phyloP scores from a whole-genome alignment of 2,797 vertebrate genomes.

The Coreius guichenoti region DNA sequence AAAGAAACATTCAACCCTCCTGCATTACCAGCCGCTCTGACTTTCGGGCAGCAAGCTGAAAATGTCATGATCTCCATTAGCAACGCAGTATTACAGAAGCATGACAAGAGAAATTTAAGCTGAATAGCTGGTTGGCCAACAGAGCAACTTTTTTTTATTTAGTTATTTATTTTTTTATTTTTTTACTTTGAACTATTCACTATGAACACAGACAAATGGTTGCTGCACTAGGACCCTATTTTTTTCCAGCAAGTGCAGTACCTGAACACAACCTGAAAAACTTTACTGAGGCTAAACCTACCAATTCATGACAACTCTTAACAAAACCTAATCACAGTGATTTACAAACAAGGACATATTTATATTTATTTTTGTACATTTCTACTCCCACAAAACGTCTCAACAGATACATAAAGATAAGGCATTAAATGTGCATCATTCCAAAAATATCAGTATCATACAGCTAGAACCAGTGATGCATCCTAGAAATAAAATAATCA shows the following conservation, averaged over 20 bases:
- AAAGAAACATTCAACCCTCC: conserved; percentile 70
- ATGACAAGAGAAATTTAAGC: conserved; percentile 26
- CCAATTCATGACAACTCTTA: background rate
- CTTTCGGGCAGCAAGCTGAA: conserved; percentile 72
- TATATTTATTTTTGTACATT: background rate
- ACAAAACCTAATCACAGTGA: background rate
- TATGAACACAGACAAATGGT: background rate
- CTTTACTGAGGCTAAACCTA: background rate
- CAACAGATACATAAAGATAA: background rate
- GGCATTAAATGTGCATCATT: background rate
- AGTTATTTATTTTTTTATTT: no score
- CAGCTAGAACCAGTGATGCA: background rate
- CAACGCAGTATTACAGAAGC: conserved; percentile 51
- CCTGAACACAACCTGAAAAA: background rate
- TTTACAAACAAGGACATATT: background rate
- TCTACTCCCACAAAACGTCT: background rate
- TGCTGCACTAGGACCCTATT: background rate
- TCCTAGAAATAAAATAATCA: conserved; percentile 4
- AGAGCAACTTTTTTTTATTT: conserved; percentile 3
- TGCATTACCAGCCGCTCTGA: conserved; percentile 71
- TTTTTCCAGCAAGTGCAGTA: background rate
- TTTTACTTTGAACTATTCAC: background rate
- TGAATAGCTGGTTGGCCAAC: conserved; percentile 29
- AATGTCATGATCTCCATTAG: conserved; percentile 64
- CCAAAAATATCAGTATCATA: background rate